Conservation (phyloP, 1,140 invertebrate species). For the Drosophila dunni region DNA sequence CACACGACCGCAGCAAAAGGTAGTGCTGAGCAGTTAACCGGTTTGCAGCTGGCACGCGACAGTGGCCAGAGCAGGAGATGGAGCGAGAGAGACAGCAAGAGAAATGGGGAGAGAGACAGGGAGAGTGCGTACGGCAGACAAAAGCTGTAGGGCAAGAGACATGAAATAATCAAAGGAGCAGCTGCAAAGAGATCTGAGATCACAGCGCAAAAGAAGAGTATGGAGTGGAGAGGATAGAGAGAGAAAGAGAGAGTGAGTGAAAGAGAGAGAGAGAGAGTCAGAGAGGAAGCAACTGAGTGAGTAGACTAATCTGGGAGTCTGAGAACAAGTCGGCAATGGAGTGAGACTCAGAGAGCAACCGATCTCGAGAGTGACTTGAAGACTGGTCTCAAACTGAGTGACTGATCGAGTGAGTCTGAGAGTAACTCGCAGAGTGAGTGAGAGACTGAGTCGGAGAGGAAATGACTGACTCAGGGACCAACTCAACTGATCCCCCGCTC, state of each 20-base stretch:
- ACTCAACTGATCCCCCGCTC: not conserved
- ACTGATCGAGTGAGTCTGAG: not conserved
- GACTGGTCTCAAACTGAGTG: not conserved
- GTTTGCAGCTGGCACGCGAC: slow-evolving; percentile 77
- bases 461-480: not conserved
- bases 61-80: slow-evolving; percentile 6
- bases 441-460: not conserved
- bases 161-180: slow-evolving; percentile 37
- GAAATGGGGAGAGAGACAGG: not conserved
- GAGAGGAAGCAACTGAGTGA: not conserved
- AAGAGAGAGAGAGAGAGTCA: not conserved
- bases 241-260: not conserved
- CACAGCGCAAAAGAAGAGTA: not conserved
- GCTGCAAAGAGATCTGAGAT: slow-evolving; percentile 30
- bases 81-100: not conserved
- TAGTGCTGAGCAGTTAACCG: slow-evolving; percentile 47
- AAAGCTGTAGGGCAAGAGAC: slow-evolving; percentile 28
- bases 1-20: slow-evolving; percentile 32
- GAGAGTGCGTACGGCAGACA: not conserved
- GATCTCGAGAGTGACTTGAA: slow-evolving; percentile 6
- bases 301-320: not conserved
- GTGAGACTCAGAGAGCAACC: not conserved
- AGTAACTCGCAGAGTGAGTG: not conserved
- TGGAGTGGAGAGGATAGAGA: not conserved
- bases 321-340: not conserved